These are phyloP conservation scores for Thera britannica DNA, from an alignment of 2,888 invertebrate genomes.

Conservation along the genomic window DNA sequence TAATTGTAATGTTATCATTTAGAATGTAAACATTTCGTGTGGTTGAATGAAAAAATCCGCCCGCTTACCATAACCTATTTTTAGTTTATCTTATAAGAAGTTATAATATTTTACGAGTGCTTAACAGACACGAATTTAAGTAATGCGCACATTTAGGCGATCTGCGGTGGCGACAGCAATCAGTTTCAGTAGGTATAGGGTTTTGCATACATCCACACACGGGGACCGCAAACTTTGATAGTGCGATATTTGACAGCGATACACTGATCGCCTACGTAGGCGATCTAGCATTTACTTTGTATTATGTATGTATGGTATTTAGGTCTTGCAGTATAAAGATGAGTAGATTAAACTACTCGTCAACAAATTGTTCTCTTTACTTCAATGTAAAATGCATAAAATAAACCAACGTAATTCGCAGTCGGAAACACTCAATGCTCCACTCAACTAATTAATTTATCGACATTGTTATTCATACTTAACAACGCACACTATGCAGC, in stretches of 20 bases:
- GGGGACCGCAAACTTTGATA: no score
- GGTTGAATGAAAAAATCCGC: neutral
- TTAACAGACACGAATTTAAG: neutral
- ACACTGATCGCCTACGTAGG: no score
- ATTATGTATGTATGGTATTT: no score
- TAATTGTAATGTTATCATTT: conserved; percentile 15
- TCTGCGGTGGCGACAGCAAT: no score
- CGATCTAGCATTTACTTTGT: no score
- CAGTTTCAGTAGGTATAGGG: no score
- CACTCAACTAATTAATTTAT: conserved; percentile 42
- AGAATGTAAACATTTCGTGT: neutral
- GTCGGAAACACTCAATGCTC: conserved; percentile 21
- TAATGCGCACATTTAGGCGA: neutral
- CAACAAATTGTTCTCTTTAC: conserved; percentile 5
- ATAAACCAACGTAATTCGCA: conserved; percentile 9
- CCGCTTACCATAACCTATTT: neutral
- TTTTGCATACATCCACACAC: no score
- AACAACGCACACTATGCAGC: neutral
- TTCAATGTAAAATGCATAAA: conserved; percentile 36
- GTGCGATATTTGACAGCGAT: no score
- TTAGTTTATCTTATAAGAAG: neutral
- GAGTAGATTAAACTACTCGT: neutral
- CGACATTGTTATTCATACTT: conserved; percentile 9
- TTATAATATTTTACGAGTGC: neutral
- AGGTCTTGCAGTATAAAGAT: no score